Percentiles rank a stretch among this genome's conserved stretches.
phyloP scores from a whole-genome alignment of 2,888 invertebrate genomes.

The Agapostemon virescens region DNA sequence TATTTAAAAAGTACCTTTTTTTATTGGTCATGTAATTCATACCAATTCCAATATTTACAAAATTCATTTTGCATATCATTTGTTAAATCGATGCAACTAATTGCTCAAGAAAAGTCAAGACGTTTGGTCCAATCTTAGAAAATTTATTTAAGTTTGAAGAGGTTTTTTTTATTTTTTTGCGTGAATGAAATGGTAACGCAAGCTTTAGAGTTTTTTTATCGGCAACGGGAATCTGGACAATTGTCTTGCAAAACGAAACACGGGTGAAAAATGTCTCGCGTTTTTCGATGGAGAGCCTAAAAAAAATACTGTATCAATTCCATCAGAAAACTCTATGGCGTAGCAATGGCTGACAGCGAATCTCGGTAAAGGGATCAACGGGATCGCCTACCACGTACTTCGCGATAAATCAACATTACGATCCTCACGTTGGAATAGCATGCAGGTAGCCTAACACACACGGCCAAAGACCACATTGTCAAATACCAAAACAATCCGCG shows the following conservation, averaged over 20 bases:
- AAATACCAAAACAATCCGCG: constrained; percentile 9
- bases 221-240: neutral
- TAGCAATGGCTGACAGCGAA: neutral
- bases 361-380: constrained; percentile 6
- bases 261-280: neutral
- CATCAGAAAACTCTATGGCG: neutral
- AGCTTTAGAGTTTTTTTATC: neutral
- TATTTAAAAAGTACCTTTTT: too few relatives aligned
- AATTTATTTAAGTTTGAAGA: too few relatives aligned
- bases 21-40: too few relatives aligned
- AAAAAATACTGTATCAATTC: neutral
- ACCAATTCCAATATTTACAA: too few relatives aligned
- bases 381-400: constrained; percentile 2
- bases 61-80: too few relatives aligned
- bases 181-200: neutral
- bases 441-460: constrained; percentile 6
- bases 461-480: neutral
- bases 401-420: constrained; percentile 15
- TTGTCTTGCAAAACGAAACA: neutral
- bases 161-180: too few relatives aligned
- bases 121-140: too few relatives aligned
- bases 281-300: neutral
- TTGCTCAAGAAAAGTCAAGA: too few relatives aligned
- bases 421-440: neutral
- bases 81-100: too few relatives aligned